Evolutionary conservation across 2,113 vertebrate species (phyloP).

Genomic region (Hippoglossus stenolepis): DNA sequence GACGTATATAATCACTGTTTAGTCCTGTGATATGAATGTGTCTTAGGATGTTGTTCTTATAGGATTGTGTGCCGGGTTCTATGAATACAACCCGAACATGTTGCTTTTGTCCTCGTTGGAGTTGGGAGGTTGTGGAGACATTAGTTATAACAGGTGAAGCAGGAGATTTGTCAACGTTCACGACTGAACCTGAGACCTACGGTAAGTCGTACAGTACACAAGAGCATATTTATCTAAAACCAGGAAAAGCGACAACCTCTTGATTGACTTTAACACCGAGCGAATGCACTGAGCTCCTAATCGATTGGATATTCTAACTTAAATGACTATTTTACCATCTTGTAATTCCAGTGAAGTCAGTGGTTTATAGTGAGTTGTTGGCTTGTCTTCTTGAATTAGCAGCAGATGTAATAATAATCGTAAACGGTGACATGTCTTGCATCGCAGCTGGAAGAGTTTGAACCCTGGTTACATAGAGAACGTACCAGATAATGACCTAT

Average conservation of each 20-base stretch:
- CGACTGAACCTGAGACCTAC: constrained; percentile 31
- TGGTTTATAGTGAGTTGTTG: not conserved
- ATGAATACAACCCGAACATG: too few species aligned
- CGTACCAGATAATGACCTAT: not conserved
- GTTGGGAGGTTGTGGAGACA: not conserved
- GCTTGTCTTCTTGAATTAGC: constrained; percentile 6
- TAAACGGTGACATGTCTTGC: constrained; percentile 41
- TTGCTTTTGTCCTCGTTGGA: not conserved
- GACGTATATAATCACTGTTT: not conserved
- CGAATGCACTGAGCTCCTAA: too few species aligned
- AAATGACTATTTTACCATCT: too few species aligned
- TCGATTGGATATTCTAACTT: too few species aligned
- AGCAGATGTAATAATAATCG: constrained; percentile 21
- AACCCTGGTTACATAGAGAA: not conserved
- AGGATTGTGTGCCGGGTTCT: too few species aligned
- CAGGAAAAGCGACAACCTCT: too few species aligned
- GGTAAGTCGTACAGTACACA: constrained; percentile 17
- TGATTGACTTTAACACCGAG: too few species aligned
- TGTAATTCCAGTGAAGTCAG: too few species aligned
- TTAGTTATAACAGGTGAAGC: too few species aligned
- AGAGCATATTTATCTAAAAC: too few species aligned
- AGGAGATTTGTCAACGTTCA: constrained; percentile 39
- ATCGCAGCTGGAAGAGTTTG: constrained; percentile 3
- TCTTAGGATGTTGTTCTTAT: too few species aligned
- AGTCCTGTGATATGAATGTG: not conserved